Conservation (phyloP, 2,797 vertebrate genomes). For the Graptemys geographica region DNA sequence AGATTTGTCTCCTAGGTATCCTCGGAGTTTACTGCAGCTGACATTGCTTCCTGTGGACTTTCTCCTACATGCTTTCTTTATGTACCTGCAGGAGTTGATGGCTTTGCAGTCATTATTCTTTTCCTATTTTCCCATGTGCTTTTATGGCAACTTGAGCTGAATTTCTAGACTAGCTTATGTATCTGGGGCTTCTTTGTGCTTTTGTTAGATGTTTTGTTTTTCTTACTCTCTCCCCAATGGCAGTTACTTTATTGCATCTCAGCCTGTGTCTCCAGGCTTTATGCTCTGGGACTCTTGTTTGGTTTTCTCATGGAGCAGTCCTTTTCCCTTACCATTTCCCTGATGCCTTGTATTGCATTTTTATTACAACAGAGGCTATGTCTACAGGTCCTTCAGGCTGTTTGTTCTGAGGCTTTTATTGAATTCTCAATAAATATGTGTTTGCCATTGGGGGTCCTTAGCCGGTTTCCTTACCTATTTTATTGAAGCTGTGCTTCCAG, state of each 20-base stretch:
- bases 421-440: conserved; percentile 80
- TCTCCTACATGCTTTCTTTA: background rate
- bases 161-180: conserved; percentile 66
- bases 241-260: conserved; percentile 70
- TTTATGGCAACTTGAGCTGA: conserved; percentile 69
- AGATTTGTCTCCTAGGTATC: conserved; percentile 63
- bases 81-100: conserved; percentile 57
- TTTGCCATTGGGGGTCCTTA: conserved; percentile 80
- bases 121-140: conserved; percentile 70
- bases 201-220: conserved; percentile 74
- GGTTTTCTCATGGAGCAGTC: conserved; percentile 76
- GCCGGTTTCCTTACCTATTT: conserved; percentile 81
- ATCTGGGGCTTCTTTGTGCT: conserved; percentile 76
- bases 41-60: conserved; percentile 65
- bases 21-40: conserved; percentile 57
- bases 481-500: conserved; percentile 79
- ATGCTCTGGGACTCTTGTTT: conserved; percentile 76
- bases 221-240: conserved; percentile 75
- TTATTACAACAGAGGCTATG: conserved; percentile 75
- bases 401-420: conserved; percentile 84
- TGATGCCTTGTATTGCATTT: conserved; percentile 77
- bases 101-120: conserved; percentile 59
- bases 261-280: conserved; percentile 68
- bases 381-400: conserved; percentile 78
- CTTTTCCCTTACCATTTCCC: conserved; percentile 78